These are phyloP conservation scores for Spilarctia lutea DNA, from an alignment of 2,888 invertebrate genomes.

Conservation along the genomic window DNA sequence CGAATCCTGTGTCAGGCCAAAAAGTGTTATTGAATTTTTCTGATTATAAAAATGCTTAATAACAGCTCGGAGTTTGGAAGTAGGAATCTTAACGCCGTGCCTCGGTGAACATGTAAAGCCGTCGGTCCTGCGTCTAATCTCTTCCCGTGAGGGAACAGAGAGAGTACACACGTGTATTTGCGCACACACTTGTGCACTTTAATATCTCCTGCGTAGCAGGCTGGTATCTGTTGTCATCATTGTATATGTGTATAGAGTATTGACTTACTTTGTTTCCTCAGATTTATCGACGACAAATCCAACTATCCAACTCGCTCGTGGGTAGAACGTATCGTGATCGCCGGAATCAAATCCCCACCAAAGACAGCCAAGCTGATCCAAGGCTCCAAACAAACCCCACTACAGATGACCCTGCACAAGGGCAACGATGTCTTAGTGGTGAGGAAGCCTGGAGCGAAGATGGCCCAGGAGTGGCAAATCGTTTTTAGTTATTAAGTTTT, in stretches of 20 bases:
- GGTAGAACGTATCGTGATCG: slow-evolving; percentile 95
- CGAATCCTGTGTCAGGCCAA: no score
- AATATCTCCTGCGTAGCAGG: no score
- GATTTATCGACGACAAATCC: slow-evolving; percentile 88
- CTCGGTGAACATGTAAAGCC: no score
- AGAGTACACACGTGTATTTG: no score
- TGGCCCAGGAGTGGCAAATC: slow-evolving; percentile 93
- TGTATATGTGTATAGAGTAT: neutral
- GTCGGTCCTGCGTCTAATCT: no score
- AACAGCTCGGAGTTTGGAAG: no score
- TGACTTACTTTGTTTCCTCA: slow-evolving; percentile 35
- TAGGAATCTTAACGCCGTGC: no score
- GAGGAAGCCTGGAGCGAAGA: slow-evolving; percentile 94
- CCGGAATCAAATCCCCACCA: slow-evolving; percentile 91
- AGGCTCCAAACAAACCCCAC: slow-evolving; percentile 85
- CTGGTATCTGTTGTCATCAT: no score
- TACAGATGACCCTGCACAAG: slow-evolving; percentile 89
- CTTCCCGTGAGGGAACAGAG: no score
- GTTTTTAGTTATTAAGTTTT: slow-evolving; percentile 75
- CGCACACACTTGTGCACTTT: no score
- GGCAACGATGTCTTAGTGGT: slow-evolving; percentile 90
- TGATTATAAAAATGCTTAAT: no score
- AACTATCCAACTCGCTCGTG: slow-evolving; percentile 92
- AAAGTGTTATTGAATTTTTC: no score
- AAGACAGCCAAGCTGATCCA: slow-evolving; percentile 87